phyloP scores from a whole-genome alignment of 37 sponge, comb jelly and placozoan genomes.

The Aplysina aerophoba region DNA sequence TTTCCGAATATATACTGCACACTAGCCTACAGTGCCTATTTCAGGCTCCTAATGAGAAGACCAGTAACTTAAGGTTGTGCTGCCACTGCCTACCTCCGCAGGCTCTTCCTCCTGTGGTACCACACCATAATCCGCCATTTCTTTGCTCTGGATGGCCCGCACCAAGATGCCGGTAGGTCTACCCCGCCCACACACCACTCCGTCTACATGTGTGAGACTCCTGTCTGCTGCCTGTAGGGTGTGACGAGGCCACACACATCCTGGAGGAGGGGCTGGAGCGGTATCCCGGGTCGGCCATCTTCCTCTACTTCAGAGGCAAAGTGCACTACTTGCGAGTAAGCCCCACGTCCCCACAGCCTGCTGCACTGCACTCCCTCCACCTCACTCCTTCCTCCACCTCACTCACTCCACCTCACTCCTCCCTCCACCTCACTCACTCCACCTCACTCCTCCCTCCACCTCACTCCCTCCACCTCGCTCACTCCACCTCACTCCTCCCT shows the following conservation, averaged over 20 bases:
- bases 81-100: constrained; percentile 1
- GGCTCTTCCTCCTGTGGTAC: constrained; percentile 86
- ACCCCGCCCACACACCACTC: background rate
- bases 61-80: no score
- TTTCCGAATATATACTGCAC: background rate
- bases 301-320: constrained; percentile 80
- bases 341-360: background rate
- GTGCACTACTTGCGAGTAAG: constrained; percentile 53
- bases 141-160: constrained; percentile 88
- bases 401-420: no score
- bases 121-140: constrained; percentile 83
- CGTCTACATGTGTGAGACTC: background rate
- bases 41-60: no score
- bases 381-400: background rate
- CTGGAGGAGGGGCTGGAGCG: constrained; percentile 43
- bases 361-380: background rate
- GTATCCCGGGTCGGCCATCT: constrained; percentile 79
- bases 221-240: constrained; percentile 37
- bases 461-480: background rate
- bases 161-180: constrained; percentile 65
- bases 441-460: background rate
- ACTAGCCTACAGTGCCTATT: background rate
- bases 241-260: constrained; percentile 59
- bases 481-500: background rate
- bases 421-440: background rate